A percentile compares a stretch with the other conserved stretches of the same genome.
Evolutionary conservation across 2,113 vertebrate genomes (phyloP).

Genomic region (Trochalopteron elliotii): DNA sequence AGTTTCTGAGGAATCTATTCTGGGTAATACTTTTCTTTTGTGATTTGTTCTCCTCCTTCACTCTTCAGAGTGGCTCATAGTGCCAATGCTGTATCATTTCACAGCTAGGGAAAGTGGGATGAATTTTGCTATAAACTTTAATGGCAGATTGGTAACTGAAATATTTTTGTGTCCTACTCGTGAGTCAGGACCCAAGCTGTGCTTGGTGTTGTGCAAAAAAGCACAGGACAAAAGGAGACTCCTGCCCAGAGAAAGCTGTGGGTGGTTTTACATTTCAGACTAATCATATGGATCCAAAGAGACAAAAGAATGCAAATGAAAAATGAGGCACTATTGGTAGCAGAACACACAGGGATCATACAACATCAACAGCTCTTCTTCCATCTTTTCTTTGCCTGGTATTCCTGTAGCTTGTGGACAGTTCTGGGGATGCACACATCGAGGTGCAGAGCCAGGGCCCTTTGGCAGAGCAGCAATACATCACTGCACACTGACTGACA

Average conservation of each 20-base stretch:
- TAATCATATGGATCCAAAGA: not conserved
- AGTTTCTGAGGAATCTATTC: not conserved
- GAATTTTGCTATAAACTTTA: not conserved
- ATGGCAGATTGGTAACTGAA: not conserved
- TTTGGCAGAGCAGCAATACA: not conserved
- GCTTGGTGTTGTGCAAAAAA: not conserved
- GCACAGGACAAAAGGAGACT: not conserved
- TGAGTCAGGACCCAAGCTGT: not conserved
- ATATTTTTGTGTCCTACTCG: not conserved
- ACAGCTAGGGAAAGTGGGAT: not conserved
- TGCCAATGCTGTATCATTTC: not conserved
- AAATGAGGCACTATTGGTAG: not conserved
- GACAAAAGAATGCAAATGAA: not conserved
- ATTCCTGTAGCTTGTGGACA: not conserved
- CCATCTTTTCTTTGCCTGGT: not conserved
- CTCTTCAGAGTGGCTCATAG: not conserved
- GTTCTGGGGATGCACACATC: rapidly evolving
- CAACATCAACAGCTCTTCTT: not conserved
- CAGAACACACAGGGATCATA: not conserved
- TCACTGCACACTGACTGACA: not conserved
- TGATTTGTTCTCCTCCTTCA: not conserved
- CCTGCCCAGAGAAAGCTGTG: not conserved
- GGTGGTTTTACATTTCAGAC: not conserved
- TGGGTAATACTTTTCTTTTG: not conserved
- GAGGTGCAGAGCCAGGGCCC: not conserved